Evolutionary conservation across 2,113 vertebrate species (phyloP).

Genomic region (Upupa epops): DNA sequence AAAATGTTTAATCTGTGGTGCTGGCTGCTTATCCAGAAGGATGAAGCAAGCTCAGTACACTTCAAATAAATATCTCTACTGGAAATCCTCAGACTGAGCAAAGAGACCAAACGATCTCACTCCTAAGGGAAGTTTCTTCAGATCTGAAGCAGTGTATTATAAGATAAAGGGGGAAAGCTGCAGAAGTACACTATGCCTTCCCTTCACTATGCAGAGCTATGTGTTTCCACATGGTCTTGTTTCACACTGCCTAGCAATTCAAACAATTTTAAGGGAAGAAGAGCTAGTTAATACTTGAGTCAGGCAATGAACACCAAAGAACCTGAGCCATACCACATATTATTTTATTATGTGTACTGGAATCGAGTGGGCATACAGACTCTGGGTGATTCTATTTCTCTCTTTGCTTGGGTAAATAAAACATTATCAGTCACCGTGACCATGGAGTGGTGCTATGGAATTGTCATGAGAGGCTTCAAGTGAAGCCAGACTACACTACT

Average conservation of each 20-base stretch:
- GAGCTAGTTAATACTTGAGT: neutral
- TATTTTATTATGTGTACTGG: neutral
- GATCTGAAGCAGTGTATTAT: neutral
- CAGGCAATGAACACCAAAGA: fast-evolving
- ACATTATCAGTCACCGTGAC: neutral
- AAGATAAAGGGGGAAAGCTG: neutral
- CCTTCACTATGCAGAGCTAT: neutral
- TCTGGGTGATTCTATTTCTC: neutral
- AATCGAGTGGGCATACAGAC: neutral
- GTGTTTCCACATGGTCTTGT: neutral
- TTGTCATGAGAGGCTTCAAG: neutral
- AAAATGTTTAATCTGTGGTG: neutral
- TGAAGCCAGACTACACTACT: neutral
- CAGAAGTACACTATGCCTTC: neutral
- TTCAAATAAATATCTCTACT: neutral
- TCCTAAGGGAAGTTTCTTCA: neutral
- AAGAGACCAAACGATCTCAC: neutral
- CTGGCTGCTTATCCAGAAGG: neutral
- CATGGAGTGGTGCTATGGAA: neutral
- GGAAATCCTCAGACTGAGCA: neutral
- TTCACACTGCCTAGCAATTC: neutral
- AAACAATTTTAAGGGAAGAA: neutral
- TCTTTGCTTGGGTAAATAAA: neutral
- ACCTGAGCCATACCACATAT: neutral
- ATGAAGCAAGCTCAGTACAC: neutral